Evolutionary conservation across 2,797 vertebrate genomes (phyloP).

Genomic region (Morelia viridis): DNA sequence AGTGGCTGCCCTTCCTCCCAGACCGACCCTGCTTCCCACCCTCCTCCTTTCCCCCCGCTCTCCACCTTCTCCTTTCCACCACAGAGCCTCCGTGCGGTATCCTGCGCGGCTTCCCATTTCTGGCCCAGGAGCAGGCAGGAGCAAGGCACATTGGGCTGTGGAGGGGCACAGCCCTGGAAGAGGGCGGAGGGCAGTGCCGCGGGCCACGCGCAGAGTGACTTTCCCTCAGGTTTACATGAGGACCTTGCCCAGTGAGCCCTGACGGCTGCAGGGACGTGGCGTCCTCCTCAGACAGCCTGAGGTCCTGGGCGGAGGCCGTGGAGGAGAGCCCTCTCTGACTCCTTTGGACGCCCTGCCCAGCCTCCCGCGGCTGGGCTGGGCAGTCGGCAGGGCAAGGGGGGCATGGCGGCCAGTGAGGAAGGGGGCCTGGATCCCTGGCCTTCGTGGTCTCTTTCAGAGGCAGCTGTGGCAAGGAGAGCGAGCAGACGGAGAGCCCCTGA

Average conservation of each 20-base stretch:
- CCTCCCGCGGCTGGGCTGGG: background rate
- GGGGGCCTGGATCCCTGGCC: background rate
- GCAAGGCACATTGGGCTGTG: too few relatives aligned
- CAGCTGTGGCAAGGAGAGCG: background rate
- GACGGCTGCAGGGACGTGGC: too few relatives aligned
- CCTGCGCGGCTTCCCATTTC: background rate
- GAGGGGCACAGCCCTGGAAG: too few relatives aligned
- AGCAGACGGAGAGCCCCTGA: background rate
- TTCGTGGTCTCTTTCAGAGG: background rate
- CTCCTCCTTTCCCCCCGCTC: too few relatives aligned
- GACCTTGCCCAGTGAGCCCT: too few relatives aligned
- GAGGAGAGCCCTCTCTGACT: background rate
- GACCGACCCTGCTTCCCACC: background rate
- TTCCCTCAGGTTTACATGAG: too few relatives aligned
- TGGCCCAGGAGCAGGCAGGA: background rate
- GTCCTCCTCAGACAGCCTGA: too few relatives aligned
- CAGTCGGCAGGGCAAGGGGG: background rate
- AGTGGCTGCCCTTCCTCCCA: background rate
- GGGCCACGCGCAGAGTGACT: too few relatives aligned
- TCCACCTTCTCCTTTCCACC: background rate
- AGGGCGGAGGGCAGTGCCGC: too few relatives aligned
- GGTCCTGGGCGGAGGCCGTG: too few relatives aligned
- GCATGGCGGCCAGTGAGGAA: background rate
- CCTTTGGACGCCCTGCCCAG: background rate
- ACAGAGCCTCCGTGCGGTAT: too few relatives aligned